Evolutionary conservation across 2,797 vertebrate genomes (phyloP).

Genomic region (Podarcis siculus): DNA sequence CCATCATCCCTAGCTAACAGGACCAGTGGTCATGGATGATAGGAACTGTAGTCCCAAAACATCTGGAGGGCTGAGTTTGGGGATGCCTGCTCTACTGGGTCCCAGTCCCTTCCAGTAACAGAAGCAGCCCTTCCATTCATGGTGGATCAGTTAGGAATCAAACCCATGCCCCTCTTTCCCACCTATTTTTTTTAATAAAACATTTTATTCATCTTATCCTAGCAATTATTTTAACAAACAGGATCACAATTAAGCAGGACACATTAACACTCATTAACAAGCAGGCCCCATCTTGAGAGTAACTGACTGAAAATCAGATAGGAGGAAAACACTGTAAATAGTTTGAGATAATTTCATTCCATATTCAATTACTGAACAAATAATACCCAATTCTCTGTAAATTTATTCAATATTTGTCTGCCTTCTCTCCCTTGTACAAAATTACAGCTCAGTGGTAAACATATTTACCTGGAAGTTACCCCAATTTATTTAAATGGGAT

Average conservation of each 20-base stretch:
- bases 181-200: not conserved
- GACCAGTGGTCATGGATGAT: no score
- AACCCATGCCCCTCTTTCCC: not conserved
- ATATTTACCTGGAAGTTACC: not conserved
- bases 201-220: not conserved
- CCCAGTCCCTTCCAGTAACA: no score
- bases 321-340: not conserved
- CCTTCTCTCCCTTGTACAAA: not conserved
- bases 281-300: not conserved
- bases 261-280: not conserved
- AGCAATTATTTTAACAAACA: not conserved
- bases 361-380: not conserved
- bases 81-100: no score
- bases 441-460: not conserved
- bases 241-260: not conserved
- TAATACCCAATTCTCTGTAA: conserved; percentile 1
- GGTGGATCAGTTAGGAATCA: not conserved
- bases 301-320: not conserved
- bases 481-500: not conserved
- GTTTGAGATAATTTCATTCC: not conserved
- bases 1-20: no score
- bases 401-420: not conserved
- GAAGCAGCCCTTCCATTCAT: no score
- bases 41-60: no score
- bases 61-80: no score